Percentiles rank a stretch among this genome's conserved stretches.
These are phyloP conservation scores for Xestia sexstrigata DNA, from an alignment of 2,888 invertebrate genomes.

Conservation along the genomic window DNA sequence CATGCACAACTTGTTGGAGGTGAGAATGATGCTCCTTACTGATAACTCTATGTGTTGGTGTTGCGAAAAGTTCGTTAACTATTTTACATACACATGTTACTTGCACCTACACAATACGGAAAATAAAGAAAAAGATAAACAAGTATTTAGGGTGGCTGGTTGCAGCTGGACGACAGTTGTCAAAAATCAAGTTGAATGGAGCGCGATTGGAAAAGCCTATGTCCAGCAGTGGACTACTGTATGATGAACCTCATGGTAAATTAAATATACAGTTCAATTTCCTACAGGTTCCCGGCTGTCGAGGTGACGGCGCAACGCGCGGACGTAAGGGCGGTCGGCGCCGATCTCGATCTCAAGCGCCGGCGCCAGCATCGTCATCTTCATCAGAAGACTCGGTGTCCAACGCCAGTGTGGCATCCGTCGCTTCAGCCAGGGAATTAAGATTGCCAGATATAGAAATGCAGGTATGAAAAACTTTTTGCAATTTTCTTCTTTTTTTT, in stretches of 20 bases:
- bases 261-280: not conserved
- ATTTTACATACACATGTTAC: not conserved
- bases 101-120: not conserved
- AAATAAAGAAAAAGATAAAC: not conserved
- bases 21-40: constrained; percentile 66
- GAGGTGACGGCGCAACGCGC: constrained; percentile 76
- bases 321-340: constrained; percentile 83
- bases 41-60: not conserved
- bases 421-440: constrained; percentile 86
- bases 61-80: not conserved
- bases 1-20: constrained; percentile 91
- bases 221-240: not conserved
- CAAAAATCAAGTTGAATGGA: not conserved
- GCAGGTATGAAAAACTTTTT: constrained; percentile 76
- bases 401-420: constrained; percentile 86
- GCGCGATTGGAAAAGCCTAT: not conserved
- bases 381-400: constrained; percentile 85
- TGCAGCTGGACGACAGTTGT: not conserved
- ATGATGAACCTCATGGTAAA: not conserved
- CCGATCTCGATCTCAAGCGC: constrained; percentile 85
- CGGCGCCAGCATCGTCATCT: constrained; percentile 85
- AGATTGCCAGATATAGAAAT: constrained; percentile 84
- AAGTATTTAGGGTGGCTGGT: not conserved
- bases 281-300: constrained; percentile 82
- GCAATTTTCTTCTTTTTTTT: not conserved